A percentile compares a stretch with the other conserved stretches of the same genome.
Evolutionary conservation across 2,888 invertebrate species (phyloP).

Genomic region (Pemphredon lugubris): DNA sequence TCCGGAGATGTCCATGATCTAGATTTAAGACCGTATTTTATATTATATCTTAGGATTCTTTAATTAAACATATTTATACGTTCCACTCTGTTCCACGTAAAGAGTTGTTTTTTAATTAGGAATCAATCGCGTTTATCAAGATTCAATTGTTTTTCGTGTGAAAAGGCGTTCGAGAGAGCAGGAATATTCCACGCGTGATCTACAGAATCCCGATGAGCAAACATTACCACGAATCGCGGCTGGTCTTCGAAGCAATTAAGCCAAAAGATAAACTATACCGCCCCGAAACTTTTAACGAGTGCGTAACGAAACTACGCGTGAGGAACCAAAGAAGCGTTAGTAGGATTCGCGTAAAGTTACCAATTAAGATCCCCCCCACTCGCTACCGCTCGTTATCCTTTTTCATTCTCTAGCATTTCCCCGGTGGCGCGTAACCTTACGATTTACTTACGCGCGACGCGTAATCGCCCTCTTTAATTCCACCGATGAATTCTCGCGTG

Average conservation of each 20-base stretch:
- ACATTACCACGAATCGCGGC: conserved; percentile 20
- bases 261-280: conserved; percentile 55
- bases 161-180: neutral
- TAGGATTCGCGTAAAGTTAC: conserved; percentile 30
- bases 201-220: conserved; percentile 15
- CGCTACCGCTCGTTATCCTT: conserved; percentile 37
- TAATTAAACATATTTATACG: too few relatives aligned
- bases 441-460: too few relatives aligned
- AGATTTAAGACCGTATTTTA: too few relatives aligned
- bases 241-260: conserved; percentile 11
- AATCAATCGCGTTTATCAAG: too few relatives aligned
- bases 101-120: too few relatives aligned
- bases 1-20: too few relatives aligned
- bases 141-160: too few relatives aligned
- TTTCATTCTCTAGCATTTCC: conserved; percentile 1
- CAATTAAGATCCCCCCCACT: conserved; percentile 40
- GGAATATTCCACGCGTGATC: neutral
- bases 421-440: neutral
- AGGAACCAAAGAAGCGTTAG: conserved; percentile 17
- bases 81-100: too few relatives aligned
- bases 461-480: too few relatives aligned
- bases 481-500: neutral
- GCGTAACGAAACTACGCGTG: conserved; percentile 44
- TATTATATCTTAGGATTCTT: too few relatives aligned
- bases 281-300: conserved; percentile 49